Evolutionary conservation across 2,113 vertebrate genomes (phyloP), one percentile per base, ranked within the genome.

Genomic region (Daubentonia madagascariensis): DNA sequence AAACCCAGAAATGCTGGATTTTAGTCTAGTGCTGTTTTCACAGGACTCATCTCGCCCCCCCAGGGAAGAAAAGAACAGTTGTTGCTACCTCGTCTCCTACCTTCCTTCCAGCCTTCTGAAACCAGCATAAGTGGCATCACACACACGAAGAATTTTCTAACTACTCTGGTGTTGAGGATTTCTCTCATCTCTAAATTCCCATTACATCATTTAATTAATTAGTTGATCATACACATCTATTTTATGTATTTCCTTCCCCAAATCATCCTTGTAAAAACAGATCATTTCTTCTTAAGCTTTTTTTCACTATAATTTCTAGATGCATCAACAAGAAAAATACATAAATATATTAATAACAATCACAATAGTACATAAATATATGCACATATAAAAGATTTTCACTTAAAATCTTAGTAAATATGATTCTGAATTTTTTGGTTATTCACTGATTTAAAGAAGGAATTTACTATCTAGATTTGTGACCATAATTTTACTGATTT

Each of bases 111-210:
- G 1, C 75, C 23, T 61, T 70, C 25, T 63, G 28, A 67, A 63
- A n/a, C 14, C n/a, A 8, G 22, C 0, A 0, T 7, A 13, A 28
- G 10, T 5, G 14, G 8, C 32, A 9, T 18, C 6, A 2, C 35
- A 18, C 1, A 8, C 35, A 5, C 1, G 10, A 37, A 75, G 43
- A 43, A 25, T 3, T 8, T 23, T 28, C 48, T 16, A 6, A 7
- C 9, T 22, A 1, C 14, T n/a, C 17, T 18, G 13, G 1, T 8
- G 5, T 5, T 0, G 6, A 0, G 1, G 1, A 6, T 6, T 6
- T 30, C 43, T 16, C 16, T 50, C 6, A 13, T 35, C 35, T 79
- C 45, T 20, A 30, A 45, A 48, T 48, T 75, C 2, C 45, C 13
- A 1, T 12, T 30, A 2, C 28, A 35, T 2, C 9, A 0, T 28